Evolutionary conservation across 2,113 vertebrate species (phyloP), one percentile per base, ranked within the genome.

Genomic region (Cichladusa arquata): DNA sequence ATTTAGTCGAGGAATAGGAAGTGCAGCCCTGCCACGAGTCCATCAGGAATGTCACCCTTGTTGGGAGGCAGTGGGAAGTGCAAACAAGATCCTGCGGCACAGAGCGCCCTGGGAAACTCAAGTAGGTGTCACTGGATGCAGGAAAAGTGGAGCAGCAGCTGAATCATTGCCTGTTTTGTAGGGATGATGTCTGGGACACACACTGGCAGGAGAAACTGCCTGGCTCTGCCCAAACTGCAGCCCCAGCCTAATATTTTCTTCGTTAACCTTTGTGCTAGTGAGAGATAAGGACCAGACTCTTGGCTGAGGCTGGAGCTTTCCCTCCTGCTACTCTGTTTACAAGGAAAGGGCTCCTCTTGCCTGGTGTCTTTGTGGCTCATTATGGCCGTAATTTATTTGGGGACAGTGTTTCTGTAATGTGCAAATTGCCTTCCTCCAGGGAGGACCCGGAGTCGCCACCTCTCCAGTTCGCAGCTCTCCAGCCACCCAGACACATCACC

Each of bases 391-490:
- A 96, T 95, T 64, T 90, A 95, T 78, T 31, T 48, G 67, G 67
- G 67, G 79, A 86, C 51, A 28, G 58, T 7, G 44, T 56, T 96
- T 84, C 80, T 83, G 79, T 64, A 88, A 88, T 81, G 94, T 95
- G 90, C 85, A 86, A 95, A 94, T 94, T 92, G 29, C 92, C 72
- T 90, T 67, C 53, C 92, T 93, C 79, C 65, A 12, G 88, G 79
- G 88, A 94, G 40, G 60, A 64, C 76, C 51, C 17, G 1, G 47
- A 58, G 44, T 6, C 64, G 11, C 58, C 83, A 34, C 82, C 64
- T 57, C 61, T 67, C 26, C 3, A 2, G 2, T 6, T 66, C 67
- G 47, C 19, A 78, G 71, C 89, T 84, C 81, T 89, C 81, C 89
- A 82, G 88, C 86, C 89, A 48, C 18, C 42, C 95, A 81, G 85